Evolutionary conservation across 2,888 invertebrate species (phyloP).

Genomic region (Rhimphoctona megacephalus): DNA sequence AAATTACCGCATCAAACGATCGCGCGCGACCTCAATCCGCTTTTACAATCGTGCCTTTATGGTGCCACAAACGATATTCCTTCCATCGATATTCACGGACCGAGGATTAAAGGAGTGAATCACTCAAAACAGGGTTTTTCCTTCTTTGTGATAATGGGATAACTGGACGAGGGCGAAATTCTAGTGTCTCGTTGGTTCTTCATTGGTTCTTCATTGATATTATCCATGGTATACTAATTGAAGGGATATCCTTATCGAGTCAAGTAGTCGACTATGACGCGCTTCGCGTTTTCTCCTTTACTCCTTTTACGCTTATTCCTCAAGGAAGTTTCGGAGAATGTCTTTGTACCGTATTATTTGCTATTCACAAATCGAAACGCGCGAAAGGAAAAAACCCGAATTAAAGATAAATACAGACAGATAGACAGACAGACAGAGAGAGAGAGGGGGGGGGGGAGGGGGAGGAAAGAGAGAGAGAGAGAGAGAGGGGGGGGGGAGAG

Average conservation of each 20-base stretch:
- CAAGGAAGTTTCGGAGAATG: constrained; percentile 57
- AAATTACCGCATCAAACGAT: constrained; percentile 64
- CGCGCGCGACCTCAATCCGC: constrained; percentile 26
- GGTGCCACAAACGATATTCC: constrained; percentile 41
- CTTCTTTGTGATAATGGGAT: constrained; percentile 8
- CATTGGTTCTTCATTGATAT: constrained; percentile 73
- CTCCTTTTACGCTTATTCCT: constrained; percentile 10
- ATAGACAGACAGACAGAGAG: constrained; percentile 1
- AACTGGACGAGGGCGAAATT: not conserved
- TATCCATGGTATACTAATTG: constrained; percentile 77
- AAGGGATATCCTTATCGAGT: constrained; percentile 81
- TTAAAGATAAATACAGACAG: constrained; percentile 46
- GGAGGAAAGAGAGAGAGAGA: too few relatives aligned
- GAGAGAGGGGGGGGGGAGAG: not conserved
- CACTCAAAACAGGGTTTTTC: constrained; percentile 26
- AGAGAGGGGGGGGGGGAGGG: constrained; percentile 21
- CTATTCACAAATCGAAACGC: constrained; percentile 37
- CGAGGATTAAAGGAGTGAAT: not conserved
- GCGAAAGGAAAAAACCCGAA: not conserved
- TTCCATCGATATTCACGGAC: constrained; percentile 52
- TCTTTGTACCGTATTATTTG: constrained; percentile 31
- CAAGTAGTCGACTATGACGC: constrained; percentile 73
- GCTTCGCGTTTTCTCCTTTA: constrained; percentile 18
- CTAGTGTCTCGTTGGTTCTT: not conserved
- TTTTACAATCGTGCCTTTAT: constrained; percentile 20